Evolutionary conservation across 2,113 vertebrate species (phyloP).

Genomic region (Halichoerus grypus): DNA sequence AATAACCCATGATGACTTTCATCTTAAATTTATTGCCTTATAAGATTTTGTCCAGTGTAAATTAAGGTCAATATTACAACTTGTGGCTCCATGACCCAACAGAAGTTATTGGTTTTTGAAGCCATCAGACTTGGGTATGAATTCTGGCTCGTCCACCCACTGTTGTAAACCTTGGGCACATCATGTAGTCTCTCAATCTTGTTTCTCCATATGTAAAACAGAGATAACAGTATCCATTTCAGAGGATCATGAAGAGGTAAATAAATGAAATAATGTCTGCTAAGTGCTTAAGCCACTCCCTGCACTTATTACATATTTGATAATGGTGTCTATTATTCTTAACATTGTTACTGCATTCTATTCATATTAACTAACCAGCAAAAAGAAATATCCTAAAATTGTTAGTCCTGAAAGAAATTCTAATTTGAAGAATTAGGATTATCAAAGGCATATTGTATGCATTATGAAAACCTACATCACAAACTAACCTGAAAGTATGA

Average conservation of each 20-base stretch:
- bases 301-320: neutral
- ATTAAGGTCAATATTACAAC: neutral
- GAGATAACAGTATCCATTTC: neutral
- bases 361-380: neutral
- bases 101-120: neutral
- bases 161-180: neutral
- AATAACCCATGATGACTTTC: neutral
- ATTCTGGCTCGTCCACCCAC: neutral
- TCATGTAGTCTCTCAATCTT: neutral
- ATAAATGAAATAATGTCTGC: neutral
- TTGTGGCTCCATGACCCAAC: neutral
- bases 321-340: neutral
- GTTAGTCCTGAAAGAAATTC: neutral
- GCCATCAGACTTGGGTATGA: neutral
- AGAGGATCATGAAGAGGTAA: neutral
- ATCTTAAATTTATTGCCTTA: constrained; percentile 27
- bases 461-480: neutral
- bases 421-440: constrained; percentile 35
- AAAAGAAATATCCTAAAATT: constrained; percentile 12
- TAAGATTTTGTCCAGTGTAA: neutral
- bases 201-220: neutral
- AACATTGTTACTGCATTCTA: neutral
- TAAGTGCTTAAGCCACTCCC: neutral
- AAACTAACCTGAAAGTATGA: neutral
- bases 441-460: neutral